Evolutionary conservation across 2,113 vertebrate species (phyloP).

Genomic region (Speoplatyrhinus poulsoni): DNA sequence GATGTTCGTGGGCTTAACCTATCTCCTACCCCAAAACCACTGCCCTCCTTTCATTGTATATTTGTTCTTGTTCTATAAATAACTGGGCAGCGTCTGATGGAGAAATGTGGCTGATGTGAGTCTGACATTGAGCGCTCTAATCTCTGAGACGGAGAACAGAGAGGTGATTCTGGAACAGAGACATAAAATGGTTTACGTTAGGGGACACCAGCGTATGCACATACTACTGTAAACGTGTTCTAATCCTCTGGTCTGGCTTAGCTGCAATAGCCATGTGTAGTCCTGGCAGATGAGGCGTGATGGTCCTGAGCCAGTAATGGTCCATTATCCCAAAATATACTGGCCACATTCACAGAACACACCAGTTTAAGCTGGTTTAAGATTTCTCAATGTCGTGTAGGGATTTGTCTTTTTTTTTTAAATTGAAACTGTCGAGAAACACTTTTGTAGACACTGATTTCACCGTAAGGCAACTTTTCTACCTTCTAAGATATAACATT

Average conservation of each 20-base stretch:
- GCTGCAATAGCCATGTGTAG: conserved; percentile 62
- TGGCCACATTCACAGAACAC: conserved; percentile 34
- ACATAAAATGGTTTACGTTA: conserved; percentile 37
- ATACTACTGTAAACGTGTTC: conserved; percentile 21
- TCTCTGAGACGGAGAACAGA: conserved; percentile 25
- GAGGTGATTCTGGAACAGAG: background rate
- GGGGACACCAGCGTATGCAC: conserved; percentile 24
- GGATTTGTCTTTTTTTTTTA: too few species aligned
- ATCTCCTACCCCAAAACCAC: conserved; percentile 51
- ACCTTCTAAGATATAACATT: background rate
- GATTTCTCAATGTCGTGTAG: background rate
- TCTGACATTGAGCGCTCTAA: conserved; percentile 49
- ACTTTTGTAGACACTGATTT: too few species aligned
- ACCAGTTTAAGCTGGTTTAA: conserved; percentile 3
- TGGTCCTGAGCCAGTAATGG: conserved; percentile 49
- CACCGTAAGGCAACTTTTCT: too few species aligned
- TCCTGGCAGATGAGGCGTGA: conserved; percentile 61
- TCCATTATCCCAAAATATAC: conserved; percentile 62
- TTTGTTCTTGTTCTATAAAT: conserved; percentile 75
- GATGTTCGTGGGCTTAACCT: conserved; percentile 64
- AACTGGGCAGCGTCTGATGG: conserved; percentile 51
- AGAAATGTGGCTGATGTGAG: conserved; percentile 55
- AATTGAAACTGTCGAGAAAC: too few species aligned
- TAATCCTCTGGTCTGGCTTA: conserved; percentile 55
- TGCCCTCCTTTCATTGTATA: conserved; percentile 61